Conservation (phyloP, 2,888 invertebrate genomes). For the Heliconius charithonia region DNA sequence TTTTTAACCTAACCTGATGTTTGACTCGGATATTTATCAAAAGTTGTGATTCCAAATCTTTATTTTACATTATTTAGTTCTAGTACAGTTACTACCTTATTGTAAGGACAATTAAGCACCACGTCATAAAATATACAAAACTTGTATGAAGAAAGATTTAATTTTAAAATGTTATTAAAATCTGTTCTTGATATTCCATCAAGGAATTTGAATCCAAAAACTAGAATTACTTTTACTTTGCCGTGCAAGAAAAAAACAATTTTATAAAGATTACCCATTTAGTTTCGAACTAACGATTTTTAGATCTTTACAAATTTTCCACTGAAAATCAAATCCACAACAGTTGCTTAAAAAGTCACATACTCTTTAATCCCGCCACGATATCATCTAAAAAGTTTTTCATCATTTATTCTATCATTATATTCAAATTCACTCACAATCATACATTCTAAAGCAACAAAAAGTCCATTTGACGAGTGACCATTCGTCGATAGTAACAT, state of each 20-base stretch:
- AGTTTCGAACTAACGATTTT: no score
- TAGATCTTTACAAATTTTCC: neutral
- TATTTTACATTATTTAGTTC: neutral
- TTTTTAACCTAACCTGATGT: neutral
- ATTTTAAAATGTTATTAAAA: neutral
- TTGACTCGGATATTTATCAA: neutral
- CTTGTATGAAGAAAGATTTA: neutral
- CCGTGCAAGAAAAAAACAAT: no score
- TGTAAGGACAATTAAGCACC: neutral
- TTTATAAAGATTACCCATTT: no score
- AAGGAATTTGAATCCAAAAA: neutral
- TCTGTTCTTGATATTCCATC: neutral
- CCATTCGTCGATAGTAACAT: constrained; percentile 31
- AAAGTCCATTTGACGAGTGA: constrained; percentile 37
- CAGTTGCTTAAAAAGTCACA: no score
- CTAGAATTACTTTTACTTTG: neutral
- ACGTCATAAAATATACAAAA: neutral
- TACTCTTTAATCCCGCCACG: neutral
- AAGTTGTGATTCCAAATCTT: neutral
- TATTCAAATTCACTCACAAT: constrained; percentile 15
- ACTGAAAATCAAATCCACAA: neutral
- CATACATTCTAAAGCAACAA: neutral
- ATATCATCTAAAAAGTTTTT: neutral
- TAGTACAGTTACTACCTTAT: neutral
- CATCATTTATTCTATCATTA: neutral